Evolutionary conservation across 2,113 vertebrate species (phyloP).

Genomic region (Promerops cafer): DNA sequence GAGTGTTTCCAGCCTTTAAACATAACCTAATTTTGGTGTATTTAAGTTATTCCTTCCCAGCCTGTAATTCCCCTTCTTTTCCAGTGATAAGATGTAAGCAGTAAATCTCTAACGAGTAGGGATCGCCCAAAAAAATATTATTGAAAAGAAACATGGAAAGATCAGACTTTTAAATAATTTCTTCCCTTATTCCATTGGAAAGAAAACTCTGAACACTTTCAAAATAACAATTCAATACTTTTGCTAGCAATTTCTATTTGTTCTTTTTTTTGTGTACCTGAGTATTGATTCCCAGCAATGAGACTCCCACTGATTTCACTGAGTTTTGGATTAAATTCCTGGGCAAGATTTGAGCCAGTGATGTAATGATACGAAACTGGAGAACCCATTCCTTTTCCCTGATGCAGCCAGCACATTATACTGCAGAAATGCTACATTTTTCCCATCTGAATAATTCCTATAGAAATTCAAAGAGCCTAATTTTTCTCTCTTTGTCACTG

Average conservation of each 20-base stretch:
- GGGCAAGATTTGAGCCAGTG: background rate
- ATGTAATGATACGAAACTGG: constrained; percentile 14
- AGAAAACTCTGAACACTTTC: background rate
- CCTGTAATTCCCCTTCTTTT: background rate
- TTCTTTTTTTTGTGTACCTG: background rate
- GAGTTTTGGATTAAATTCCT: background rate
- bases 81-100: background rate
- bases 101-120: background rate
- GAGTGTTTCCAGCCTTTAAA: background rate
- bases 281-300: background rate
- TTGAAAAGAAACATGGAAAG: background rate
- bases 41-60: accelerated
- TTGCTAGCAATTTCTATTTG: background rate
- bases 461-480: background rate
- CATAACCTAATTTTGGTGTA: accelerated
- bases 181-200: background rate
- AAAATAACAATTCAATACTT: background rate
- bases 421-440: background rate
- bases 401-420: background rate
- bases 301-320: background rate
- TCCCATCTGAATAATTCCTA: constrained; percentile 1
- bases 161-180: background rate
- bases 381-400: constrained; percentile 22
- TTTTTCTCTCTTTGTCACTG: background rate
- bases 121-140: background rate